phyloP scores from a whole-genome alignment of 2,797 vertebrate genomes.

The Poeciliopsis gracilis region DNA sequence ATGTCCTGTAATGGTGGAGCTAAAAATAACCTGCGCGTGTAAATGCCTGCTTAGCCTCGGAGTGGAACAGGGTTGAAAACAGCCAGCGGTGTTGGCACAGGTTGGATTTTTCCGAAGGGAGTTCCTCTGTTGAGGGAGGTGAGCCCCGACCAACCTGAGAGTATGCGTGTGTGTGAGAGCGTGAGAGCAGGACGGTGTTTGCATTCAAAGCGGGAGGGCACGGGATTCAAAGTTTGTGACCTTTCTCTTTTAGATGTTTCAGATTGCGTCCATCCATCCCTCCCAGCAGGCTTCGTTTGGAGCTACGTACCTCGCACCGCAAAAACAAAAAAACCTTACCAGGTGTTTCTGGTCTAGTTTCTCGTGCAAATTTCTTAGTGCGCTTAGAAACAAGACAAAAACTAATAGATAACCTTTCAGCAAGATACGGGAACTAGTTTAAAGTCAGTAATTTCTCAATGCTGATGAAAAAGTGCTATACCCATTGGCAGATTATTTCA shows the following conservation, averaged over 20 bases:
- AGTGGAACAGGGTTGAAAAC: conserved; percentile 73
- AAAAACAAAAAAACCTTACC: too few relatives aligned
- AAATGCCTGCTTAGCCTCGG: conserved; percentile 75
- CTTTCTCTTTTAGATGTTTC: conserved; percentile 15
- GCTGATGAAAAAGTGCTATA: too few relatives aligned
- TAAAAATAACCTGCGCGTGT: conserved; percentile 76
- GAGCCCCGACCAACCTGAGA: conserved; percentile 61
- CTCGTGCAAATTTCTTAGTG: too few relatives aligned
- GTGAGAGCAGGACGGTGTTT: conserved; percentile 34
- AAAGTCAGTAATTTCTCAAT: too few relatives aligned
- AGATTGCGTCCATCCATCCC: background rate
- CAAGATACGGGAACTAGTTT: too few relatives aligned
- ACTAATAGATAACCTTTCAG: too few relatives aligned
- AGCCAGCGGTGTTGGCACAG: conserved; percentile 78
- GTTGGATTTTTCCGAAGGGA: conserved; percentile 78
- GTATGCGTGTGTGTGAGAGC: conserved; percentile 31
- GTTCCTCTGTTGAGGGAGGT: conserved; percentile 77
- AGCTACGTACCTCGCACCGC: background rate
- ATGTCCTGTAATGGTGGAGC: conserved; percentile 48
- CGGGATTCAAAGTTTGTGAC: conserved; percentile 35
- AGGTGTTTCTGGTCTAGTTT: too few relatives aligned
- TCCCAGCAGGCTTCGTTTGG: background rate
- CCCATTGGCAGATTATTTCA: too few relatives aligned
- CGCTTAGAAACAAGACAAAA: too few relatives aligned
- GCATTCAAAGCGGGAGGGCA: conserved; percentile 29